Evolutionary conservation across 2,113 vertebrate species (phyloP).

Genomic region (Macroglossus sobrinus): DNA sequence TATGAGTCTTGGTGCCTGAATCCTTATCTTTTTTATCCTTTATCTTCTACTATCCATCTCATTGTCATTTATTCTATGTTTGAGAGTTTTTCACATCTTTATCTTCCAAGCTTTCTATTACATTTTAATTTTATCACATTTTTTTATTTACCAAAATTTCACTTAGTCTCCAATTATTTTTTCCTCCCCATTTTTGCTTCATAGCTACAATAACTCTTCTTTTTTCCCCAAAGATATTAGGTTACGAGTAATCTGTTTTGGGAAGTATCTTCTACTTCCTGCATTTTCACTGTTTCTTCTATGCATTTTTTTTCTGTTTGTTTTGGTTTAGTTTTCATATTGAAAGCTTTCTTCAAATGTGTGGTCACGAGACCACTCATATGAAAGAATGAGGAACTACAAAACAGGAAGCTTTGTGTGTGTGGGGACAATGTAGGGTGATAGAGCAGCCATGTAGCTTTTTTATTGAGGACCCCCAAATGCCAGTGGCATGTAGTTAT

Average conservation of each 20-base stretch:
- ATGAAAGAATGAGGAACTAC: neutral
- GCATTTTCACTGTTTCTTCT: neutral
- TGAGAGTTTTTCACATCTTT: neutral
- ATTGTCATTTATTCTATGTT: neutral
- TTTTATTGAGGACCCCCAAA: neutral
- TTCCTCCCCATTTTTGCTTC: neutral
- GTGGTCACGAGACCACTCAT: neutral
- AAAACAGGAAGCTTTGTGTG: neutral
- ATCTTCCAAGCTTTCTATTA: neutral
- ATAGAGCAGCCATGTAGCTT: neutral
- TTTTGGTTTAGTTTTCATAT: neutral
- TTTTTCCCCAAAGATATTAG: neutral
- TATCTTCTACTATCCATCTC: neutral
- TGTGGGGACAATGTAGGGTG: neutral
- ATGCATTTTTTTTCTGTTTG: neutral
- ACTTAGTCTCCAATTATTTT: neutral
- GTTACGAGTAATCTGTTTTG: neutral
- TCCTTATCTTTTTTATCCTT: neutral
- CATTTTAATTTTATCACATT: constrained; percentile 33
- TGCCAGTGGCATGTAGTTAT: neutral
- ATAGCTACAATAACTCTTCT: neutral
- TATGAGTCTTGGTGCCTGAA: neutral
- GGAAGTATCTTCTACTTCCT: neutral
- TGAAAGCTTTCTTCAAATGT: neutral
- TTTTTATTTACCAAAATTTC: constrained; percentile 39